Base-by-base conservation (phyloP, 64 coral and sea anemone genomes). In the Porites lutea region DNA sequence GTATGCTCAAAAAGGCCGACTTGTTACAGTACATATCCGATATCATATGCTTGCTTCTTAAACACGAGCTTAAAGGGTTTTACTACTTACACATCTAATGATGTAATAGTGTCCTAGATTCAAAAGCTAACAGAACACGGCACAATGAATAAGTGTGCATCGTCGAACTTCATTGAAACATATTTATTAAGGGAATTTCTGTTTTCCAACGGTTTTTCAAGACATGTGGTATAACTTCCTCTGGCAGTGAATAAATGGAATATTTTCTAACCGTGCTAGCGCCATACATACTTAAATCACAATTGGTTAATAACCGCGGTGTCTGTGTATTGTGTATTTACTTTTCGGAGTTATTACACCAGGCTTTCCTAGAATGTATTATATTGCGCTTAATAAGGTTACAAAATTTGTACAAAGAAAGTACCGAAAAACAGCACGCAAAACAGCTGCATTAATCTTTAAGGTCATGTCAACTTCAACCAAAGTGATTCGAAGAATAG, bases 11-110 rank as follows among this genome's bases (percentile, higher is more conserved):
- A 83, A 79, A 84, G 51, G 48, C 81, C 62, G 65, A 45, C 12
- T 8, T 14, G 64, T 84, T 84, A 84, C 81, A 5, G 81, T 84
- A 84, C 81, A 19, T 84, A 84, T 84, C 81, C 46, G 7, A 48
- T 84, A 44, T 68, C 81, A 48, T 84, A 44, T 68, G 62, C 73
- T 19, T 6, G 48, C 52, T 74, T 71, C 19, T 71, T n/a, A 71
- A 71, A 23, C 67, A 71, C 8, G 54, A 43, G 2, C 13, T 47
- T 21, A 48, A 3, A 13, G 16, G 62, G 62, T 65, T 4, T 18
- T 64, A 13, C 16, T 65, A 16, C 62, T 18, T 5, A 65, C 18
- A 65, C 13, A 9, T 13, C 18, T 65, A 65, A 14, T 16, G 13
- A 4, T 4, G 0, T 19, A 65, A 19, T 65, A 65, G 62, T 65